Base-by-base conservation (phyloP, 1,140 invertebrate species). In the Aradophagus sp. region DNA sequence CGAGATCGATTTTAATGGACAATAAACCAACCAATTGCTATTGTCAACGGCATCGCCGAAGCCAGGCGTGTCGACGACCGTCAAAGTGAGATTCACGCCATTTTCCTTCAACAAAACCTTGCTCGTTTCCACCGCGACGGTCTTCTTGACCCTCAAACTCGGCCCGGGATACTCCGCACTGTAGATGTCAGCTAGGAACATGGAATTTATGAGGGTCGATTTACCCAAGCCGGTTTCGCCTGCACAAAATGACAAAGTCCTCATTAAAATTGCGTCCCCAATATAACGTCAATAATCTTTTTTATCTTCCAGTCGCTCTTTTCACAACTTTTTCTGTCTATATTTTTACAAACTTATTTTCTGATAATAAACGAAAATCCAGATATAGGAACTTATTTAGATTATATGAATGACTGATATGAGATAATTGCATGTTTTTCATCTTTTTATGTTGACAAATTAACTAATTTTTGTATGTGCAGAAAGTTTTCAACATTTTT, bases 11-110 rank as follows among this genome's bases (percentile, higher is more conserved):
- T n/a, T n/a, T n/a, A n/a, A n/a, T n/a, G n/a, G n/a, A n/a, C n/a
- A n/a, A n/a, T n/a, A n/a, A n/a, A 14, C 44, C 77, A 77, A 91
- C 90, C 92, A 96, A 87, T 97, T 97, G 77, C 93, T 96, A 81
- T 99, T 99, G 81, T 99, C 95, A 2, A 99, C 96, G 4, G 96
- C 95, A 87, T 99, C 98, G 0, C 98, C 98, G 86, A 98, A 99
- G 13, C 98, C 98, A 6, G 97, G 98, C 0, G 98, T 99, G 82
- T 99, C 97, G 8, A 99, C 95, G 42, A 97, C 92, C 1, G 94
- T 96, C 3, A 96, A 86, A 0, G 93, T 91, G 7, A 97, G 88
- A 85, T 97, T 97, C n/a, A 97, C 95, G 17, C 95, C 95, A 74
- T 95, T 96, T 83, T 95, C 94, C 74, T 95, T 95, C 16, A 98